Evolutionary conservation across 2,888 invertebrate species (phyloP).

Genomic region (Crocallis elinguaria): DNA sequence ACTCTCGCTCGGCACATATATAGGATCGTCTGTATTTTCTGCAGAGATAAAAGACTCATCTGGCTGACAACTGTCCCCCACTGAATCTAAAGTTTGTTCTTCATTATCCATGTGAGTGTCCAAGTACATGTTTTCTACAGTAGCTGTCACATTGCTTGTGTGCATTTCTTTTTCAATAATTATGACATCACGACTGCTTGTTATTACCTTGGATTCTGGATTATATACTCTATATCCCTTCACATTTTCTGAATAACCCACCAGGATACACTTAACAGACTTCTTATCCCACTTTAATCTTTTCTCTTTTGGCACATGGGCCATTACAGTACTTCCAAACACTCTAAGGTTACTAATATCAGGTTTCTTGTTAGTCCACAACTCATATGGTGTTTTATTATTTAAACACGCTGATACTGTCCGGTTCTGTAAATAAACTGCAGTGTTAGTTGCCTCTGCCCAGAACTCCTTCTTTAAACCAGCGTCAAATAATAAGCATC

Average conservation of each 20-base stretch:
- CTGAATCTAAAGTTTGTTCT: constrained; percentile 36
- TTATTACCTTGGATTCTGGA: constrained; percentile 4
- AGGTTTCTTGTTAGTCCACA: constrained; percentile 3
- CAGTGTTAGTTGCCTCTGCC: constrained; percentile 26
- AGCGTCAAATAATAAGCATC: constrained; percentile 21
- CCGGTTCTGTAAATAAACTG: constrained; percentile 25
- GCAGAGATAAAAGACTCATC: background rate
- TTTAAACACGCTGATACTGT: background rate
- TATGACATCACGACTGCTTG: constrained; percentile 5
- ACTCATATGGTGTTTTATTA: constrained; percentile 1
- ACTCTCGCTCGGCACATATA: background rate
- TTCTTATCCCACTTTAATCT: constrained; percentile 35
- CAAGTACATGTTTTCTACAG: too few relatives aligned
- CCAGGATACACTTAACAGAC: constrained; percentile 25
- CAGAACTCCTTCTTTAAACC: constrained; percentile 11
- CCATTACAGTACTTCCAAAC: constrained; percentile 7
- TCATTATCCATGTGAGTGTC: background rate
- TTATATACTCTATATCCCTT: constrained; percentile 42
- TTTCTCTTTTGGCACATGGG: constrained; percentile 3
- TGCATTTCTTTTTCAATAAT: background rate
- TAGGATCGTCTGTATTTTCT: background rate
- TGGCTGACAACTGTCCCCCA: constrained; percentile 28
- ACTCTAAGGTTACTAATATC: background rate
- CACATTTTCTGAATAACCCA: constrained; percentile 38
- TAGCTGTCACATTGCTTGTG: too few relatives aligned